phyloP scores from a whole-genome alignment of 2,113 vertebrate genomes.

The Zosterops japonicus region DNA sequence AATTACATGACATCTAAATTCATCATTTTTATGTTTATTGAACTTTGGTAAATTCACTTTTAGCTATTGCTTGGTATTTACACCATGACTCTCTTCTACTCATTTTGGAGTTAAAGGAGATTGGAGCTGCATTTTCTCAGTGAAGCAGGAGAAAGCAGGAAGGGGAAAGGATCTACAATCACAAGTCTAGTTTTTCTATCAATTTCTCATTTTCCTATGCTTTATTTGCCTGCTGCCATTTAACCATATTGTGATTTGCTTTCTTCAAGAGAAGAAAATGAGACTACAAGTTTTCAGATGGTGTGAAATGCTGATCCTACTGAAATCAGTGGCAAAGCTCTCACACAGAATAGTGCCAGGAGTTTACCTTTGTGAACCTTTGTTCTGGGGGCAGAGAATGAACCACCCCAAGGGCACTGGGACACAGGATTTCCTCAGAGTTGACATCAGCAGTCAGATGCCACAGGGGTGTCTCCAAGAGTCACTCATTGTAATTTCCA shows the following conservation, averaged over 20 bases:
- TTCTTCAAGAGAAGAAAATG: background rate
- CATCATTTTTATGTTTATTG: conserved; percentile 84
- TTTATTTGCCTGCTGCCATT: background rate
- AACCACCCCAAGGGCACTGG: background rate
- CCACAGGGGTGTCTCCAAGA: background rate
- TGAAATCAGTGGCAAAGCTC: background rate
- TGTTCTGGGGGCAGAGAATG: background rate
- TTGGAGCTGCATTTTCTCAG: background rate
- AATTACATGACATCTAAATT: conserved; percentile 82
- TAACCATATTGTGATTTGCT: background rate
- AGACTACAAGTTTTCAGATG: background rate
- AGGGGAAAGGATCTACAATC: background rate
- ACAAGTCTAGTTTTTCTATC: background rate
- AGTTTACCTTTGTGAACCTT: background rate
- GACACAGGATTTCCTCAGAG: background rate
- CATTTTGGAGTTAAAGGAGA: conserved; percentile 15
- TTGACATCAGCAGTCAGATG: background rate
- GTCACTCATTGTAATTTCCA: background rate
- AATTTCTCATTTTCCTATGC: background rate
- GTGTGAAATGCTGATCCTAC: background rate
- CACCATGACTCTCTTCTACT: conserved; percentile 9
- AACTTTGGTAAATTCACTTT: conserved; percentile 78
- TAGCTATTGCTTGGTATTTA: conserved; percentile 66
- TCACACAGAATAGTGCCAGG: background rate
- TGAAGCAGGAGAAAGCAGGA: background rate